Evolutionary conservation across 2,888 invertebrate species (phyloP), one percentile per base, ranked within the genome.

Genomic region (Hyles lineata): DNA sequence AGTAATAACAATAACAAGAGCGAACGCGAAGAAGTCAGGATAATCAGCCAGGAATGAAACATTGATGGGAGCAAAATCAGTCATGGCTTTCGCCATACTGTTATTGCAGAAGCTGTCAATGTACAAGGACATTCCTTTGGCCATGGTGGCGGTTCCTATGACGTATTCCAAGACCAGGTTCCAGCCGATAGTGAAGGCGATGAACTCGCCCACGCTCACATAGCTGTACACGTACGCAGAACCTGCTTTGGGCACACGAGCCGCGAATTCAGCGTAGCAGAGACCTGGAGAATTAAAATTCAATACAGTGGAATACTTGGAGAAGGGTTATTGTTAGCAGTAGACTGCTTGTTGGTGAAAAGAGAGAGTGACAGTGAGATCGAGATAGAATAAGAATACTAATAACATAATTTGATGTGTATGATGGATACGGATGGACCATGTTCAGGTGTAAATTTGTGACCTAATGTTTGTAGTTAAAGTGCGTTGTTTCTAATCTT

Each of bases 191-290:
- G 98, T 95, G 90, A 98, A 99, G 1, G 98, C 98, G 63, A 97
- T 96, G 85, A 98, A 97, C 93, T 99, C 98, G 0, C 98, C 98
- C 8, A 98, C 97, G 74, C 98, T 97, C 11, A 98, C 97, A 87
- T 98, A 98, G 85, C 97, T 98, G 94, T 99, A 99, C 0, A 98
- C 96, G 87, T 99, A 99, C 0, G 98, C 98, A 0, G 98, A 98
- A 0, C 98, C 98, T 0, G 98, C 98, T 86, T 97, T 97, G 0
- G 98, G 98, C 0, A 98, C 98, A 73, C 98, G 95, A 0, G 97
- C 97, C 0, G 98, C 98, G 86, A 98, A 98, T 90, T 98, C 98
- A 0, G 98, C 98, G 90, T 98, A 98, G 86, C 98, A 98, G 8
- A 98, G 88, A 52, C 97, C 97, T 97, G 88, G 21, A 71, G 6